phyloP scores from a whole-genome alignment of 2,888 invertebrate genomes.

The Cyclophora punctaria region DNA sequence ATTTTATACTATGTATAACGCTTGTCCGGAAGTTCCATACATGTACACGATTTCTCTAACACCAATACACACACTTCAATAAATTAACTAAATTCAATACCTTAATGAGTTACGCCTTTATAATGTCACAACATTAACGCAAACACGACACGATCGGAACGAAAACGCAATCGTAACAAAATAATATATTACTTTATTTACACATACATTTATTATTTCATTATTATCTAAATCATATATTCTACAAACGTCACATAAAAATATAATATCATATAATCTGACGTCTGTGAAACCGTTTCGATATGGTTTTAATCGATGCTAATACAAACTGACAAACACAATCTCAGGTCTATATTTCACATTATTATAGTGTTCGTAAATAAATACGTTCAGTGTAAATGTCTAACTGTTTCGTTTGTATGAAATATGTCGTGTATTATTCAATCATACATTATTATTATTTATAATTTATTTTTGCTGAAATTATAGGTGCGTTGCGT shows the following conservation, averaged over 20 bases:
- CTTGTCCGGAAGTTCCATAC: too few species aligned
- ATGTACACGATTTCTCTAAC: too few species aligned
- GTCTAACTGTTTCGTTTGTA: conserved; percentile 29
- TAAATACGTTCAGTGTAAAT: conserved; percentile 38
- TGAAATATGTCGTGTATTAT: conserved; percentile 30
- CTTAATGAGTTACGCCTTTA: too few species aligned
- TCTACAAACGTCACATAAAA: conserved; percentile 14
- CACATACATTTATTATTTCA: conserved; percentile 5
- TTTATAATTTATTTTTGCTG: conserved; percentile 19
- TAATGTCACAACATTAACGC: neutral
- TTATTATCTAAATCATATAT: conserved; percentile 4
- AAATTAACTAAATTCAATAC: too few species aligned
- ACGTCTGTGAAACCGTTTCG: conserved; percentile 10
- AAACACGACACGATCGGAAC: neutral
- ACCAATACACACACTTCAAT: too few species aligned
- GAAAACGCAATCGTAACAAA: neutral
- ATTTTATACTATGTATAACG: too few species aligned
- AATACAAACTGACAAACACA: conserved; percentile 20
- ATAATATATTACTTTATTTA: conserved; percentile 6
- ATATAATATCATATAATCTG: conserved; percentile 13
- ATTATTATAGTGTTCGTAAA: conserved; percentile 26
- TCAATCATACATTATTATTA: conserved; percentile 31
- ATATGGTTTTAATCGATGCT: conserved; percentile 18
- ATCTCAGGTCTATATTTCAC: conserved; percentile 25
- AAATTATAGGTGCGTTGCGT: conserved; percentile 19